A percentile compares a stretch with the other conserved stretches of the same genome.
Conservation (phyloP, 1,140 invertebrate species). For the Chrysopa pallens region DNA sequence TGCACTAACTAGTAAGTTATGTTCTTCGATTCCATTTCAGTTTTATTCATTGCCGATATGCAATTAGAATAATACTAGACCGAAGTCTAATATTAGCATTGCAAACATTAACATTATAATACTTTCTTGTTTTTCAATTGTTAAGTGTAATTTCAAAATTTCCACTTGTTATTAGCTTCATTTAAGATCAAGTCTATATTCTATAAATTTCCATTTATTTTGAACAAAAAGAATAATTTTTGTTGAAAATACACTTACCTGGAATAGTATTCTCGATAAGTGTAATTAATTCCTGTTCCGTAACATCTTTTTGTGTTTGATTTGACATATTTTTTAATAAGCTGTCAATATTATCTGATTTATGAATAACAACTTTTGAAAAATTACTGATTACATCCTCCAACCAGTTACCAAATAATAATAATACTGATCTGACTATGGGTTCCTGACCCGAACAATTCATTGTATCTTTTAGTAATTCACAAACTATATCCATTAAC, state of each 20-base stretch:
- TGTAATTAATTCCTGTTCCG: background rate
- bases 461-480: constrained; percentile 15
- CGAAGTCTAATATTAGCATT: no score
- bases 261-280: background rate
- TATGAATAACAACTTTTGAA: constrained; percentile 7
- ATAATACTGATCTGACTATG: constrained; percentile 15
- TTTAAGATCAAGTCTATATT: no score
- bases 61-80: no score
- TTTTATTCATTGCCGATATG: no score
- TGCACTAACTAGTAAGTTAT: no score
- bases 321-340: background rate
- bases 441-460: constrained; percentile 15
- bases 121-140: no score
- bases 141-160: no score
- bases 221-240: no score
- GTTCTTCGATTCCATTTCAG: no score
- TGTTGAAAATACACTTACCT: background rate
- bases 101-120: no score
- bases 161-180: no score
- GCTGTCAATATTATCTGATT: background rate
- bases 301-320: background rate
- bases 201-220: no score
- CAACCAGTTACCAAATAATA: constrained; percentile 11
- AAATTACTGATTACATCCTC: constrained; percentile 11
- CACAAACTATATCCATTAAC: constrained; percentile 16